phyloP scores from a whole-genome alignment of 2,113 vertebrate genomes.

The Sarotherodon lohbergeri region DNA sequence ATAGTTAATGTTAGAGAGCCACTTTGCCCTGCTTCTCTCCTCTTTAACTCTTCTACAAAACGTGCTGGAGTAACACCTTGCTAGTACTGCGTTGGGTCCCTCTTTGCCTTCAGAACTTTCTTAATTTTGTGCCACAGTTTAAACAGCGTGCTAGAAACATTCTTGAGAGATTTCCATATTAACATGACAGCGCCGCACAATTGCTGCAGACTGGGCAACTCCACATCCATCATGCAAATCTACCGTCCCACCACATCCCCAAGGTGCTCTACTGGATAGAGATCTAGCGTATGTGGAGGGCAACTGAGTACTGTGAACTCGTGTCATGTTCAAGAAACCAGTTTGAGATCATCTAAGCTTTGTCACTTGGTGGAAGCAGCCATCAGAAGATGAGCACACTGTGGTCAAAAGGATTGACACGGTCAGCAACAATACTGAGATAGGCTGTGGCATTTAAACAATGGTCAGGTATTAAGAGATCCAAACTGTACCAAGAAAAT shows the following conservation, averaged over 20 bases:
- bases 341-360: neutral
- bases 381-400: neutral
- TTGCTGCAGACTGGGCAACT: accelerated
- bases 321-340: neutral
- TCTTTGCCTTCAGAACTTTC: neutral
- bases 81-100: neutral
- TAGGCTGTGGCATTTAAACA: neutral
- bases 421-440: neutral
- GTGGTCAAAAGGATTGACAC: neutral
- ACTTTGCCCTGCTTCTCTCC: neutral
- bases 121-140: neutral
- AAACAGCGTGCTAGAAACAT: neutral
- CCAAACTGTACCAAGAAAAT: neutral
- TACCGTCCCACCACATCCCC: accelerated
- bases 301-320: neutral
- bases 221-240: neutral
- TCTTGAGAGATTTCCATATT: neutral
- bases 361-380: neutral
- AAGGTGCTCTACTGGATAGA: neutral
- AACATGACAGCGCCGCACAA: neutral
- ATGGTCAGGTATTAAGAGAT: neutral
- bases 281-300: neutral
- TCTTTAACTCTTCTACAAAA: neutral
- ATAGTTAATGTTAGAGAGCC: neutral
- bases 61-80: neutral